Evolutionary conservation across 2,888 invertebrate species (phyloP), one percentile per base, ranked within the genome.

Genomic region (Polylopha cassiicola): DNA sequence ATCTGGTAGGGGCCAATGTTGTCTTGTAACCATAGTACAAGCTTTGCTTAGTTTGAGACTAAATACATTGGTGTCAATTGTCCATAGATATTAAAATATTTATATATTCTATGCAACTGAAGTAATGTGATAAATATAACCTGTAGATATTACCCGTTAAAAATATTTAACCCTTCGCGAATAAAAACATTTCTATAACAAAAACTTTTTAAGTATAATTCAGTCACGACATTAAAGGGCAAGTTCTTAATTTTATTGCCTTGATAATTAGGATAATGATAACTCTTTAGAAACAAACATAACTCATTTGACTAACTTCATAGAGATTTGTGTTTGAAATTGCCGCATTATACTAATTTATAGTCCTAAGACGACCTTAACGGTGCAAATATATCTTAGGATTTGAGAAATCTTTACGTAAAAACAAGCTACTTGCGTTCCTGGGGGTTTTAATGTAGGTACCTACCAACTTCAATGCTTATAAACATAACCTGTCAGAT

Each of bases 301-400:
- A 73, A 80, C 63, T 85, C 81, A 82, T 77, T 73, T 60, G 63
- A 56, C 48, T 47, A 75, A 74, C 58, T 78, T 73, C 61, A 60
- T 60, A 58, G 63, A 76, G 82, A 79, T 81, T 82, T 75, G 73
- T 65, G 70, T 74, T 72, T 65, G 65, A 60, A 80, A 82, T 77
- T 73, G 75, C 76, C 67, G 79, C 75, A 81, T 84, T 84, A 82
- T 75, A 80, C 74, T 75, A 82, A 84, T 85, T 84, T 84, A 85
- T 82, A 77, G 76, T 70, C 58, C 51, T 76, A 73, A 81, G 73
- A 62, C 72, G 62, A 63, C 62, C 65, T 69, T 81, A 76, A 82
- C 75, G 69, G 74, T 51, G 54, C 61, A 67, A 63, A 68, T 74
- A 71, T 66, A 68, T 73, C 65, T 64, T 42, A 52, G 64, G 74